Evolutionary conservation across 1,140 invertebrate species (phyloP), one percentile per base, ranked within the genome.

Genomic region (Heliconius melpomene): DNA sequence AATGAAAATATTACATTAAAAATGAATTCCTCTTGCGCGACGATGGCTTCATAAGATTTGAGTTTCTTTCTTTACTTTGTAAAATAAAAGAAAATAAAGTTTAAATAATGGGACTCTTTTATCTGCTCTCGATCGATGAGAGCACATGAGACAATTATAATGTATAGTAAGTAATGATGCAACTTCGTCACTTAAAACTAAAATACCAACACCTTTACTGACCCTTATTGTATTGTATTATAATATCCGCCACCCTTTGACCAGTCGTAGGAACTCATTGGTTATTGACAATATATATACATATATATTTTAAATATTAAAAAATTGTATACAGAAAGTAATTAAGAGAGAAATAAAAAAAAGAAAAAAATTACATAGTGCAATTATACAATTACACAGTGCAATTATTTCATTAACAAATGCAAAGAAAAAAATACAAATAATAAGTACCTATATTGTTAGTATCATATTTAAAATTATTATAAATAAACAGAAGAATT

Each of bases 191-290:
- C 50, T 66, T 75, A 36, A 74, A 74, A 3, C 16, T 29, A 32
- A 54, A 9, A 29, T 75, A 52, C 86, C 85, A 74, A 79, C 83
- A 88, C 89, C 87, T 80, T 80, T 75, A 85, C 85, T 84, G 87
- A 90, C 85, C 86, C 52, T 36, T 36, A 52, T 60, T 60, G 20
- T 36, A 52, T 60, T 60, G 8, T 60, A 26, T 23, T 60, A 60
- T 23, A 60, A 60, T 60, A 60, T 66, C 86, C 85, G 76, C 79
- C 83, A 88, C 89, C 87, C 82, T 82, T 78, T 29, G 60, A 87
- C 89, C 88, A 90, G 88, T 87, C 88, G 79, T 88, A 90, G 83
- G 85, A 11, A 29, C 57, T 71, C 26, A 32, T 71, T 74, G 71
- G 60, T 79, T 79, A 75, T 73, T 79, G 20, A 79, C 72, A 54